Base-by-base conservation (phyloP, 2,888 invertebrate genomes). In the Ypsolopha scabrella region DNA sequence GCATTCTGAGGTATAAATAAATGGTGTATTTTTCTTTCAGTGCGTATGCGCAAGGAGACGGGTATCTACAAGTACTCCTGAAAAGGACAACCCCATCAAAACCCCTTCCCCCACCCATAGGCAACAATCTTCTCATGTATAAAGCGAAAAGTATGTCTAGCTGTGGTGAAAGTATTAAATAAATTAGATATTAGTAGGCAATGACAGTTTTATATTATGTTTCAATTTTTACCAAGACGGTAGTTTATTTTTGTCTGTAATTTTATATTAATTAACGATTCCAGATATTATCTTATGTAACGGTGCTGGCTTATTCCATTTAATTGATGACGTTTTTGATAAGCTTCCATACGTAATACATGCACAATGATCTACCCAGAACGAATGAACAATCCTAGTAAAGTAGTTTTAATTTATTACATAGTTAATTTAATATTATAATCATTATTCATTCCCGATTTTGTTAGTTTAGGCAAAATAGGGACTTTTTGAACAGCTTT, bases 61-160 rank as follows among this genome's bases (percentile, higher is more conserved):
- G 86, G 85, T 44, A 75, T 85, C 66, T 85, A 85, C 71, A 86
- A 80, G 67, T 86, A 83, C 70, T 85, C 86, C 54, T 86, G 79
- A 63, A 53, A 45, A 47, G 8, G n/a, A 11, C 8, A n/a, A 37
- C 24, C 9, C 10, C 50, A 13, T 33, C 41, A 36, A 47, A 39
- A 3, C 39, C 9, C 39, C 39, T 6, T 39, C 39, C 9, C 39
- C 39, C 39, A 39, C 24, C 24, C 24, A 4, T n/a, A 46, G 47
- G 36, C 47, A 37, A 11, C 11, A 47, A 36, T 37, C 24, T 37
- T 43, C 43, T 43, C 43, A 14, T 43, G 24, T 14, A 43, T 24
- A 43, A 14, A 13, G 43, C 43, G 43, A 24, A 14, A 43, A 43
- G 14, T 24, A 43, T 43, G 43, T 43, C 43, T 13, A 1, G 8